Conservation (phyloP, 2,797 vertebrate genomes). For the Kryptopterus vitreolus region DNA sequence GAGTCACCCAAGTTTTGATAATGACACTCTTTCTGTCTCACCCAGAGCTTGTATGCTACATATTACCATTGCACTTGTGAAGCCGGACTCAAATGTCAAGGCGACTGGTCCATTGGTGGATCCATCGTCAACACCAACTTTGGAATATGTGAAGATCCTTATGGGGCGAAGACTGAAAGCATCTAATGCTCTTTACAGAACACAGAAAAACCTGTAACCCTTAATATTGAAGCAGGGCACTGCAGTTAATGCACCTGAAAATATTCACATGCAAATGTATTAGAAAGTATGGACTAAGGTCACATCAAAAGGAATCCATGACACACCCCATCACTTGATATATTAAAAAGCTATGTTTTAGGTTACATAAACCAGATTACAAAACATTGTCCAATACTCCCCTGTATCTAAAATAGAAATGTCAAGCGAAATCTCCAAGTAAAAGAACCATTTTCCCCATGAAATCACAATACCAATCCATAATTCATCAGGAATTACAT, state of each 20-base stretch:
- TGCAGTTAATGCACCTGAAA: not conserved
- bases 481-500: not conserved
- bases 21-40: not conserved
- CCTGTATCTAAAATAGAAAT: not conserved
- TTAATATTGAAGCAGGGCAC: not conserved
- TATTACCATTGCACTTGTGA: slow-evolving; percentile 81
- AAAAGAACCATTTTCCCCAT: not conserved
- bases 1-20: not conserved
- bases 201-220: not conserved
- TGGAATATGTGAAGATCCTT: slow-evolving; percentile 66
- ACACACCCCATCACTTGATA: not conserved
- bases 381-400: not conserved
- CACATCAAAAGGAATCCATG: not conserved
- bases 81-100: slow-evolving; percentile 70
- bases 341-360: not conserved
- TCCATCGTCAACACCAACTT: slow-evolving; percentile 75
- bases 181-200: not conserved
- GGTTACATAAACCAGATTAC: not conserved
- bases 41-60: slow-evolving; percentile 67
- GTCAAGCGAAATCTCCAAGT: not conserved
- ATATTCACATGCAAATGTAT: not conserved
- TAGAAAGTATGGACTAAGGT: not conserved
- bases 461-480: not conserved
- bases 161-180: not conserved
- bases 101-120: slow-evolving; percentile 66